A percentile compares a stretch with the other conserved stretches of the same genome.
Conservation (phyloP, 2,797 vertebrate species). For the Myotis daubentonii region DNA sequence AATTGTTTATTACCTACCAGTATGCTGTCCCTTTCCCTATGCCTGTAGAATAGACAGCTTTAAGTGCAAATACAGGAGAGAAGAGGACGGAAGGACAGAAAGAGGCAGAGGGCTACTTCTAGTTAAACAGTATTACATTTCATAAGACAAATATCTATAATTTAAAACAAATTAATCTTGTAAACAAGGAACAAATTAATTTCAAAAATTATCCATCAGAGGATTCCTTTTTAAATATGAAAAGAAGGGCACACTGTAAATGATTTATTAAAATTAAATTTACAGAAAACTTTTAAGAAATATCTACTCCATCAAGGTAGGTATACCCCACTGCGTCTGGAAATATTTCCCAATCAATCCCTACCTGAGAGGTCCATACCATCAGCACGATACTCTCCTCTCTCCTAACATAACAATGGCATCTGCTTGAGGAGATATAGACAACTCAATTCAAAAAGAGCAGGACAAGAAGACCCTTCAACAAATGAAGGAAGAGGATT, state of each 20-base stretch:
- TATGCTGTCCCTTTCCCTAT: background rate
- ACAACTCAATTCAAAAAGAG: background rate
- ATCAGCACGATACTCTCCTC: background rate
- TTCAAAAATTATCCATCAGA: background rate
- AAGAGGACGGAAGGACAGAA: background rate
- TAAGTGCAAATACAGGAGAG: background rate
- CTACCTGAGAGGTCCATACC: background rate
- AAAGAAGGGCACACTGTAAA: background rate
- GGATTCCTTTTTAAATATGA: conserved; percentile 3
- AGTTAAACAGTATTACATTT: background rate
- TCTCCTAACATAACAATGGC: background rate
- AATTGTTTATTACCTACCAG: background rate
- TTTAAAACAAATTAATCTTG: background rate
- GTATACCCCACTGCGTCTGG: background rate
- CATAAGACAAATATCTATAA: background rate
- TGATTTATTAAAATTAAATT: background rate
- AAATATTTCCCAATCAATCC: background rate
- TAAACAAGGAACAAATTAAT: background rate
- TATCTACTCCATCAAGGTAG: background rate
- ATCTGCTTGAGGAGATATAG: rapidly evolving
- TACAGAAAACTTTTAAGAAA: background rate
- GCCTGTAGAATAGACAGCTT: background rate
- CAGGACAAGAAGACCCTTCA: background rate
- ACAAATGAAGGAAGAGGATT: background rate
- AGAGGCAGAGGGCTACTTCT: background rate